Conservation (phyloP, 2,797 vertebrate genomes). For the Decapterus maruadsi region DNA sequence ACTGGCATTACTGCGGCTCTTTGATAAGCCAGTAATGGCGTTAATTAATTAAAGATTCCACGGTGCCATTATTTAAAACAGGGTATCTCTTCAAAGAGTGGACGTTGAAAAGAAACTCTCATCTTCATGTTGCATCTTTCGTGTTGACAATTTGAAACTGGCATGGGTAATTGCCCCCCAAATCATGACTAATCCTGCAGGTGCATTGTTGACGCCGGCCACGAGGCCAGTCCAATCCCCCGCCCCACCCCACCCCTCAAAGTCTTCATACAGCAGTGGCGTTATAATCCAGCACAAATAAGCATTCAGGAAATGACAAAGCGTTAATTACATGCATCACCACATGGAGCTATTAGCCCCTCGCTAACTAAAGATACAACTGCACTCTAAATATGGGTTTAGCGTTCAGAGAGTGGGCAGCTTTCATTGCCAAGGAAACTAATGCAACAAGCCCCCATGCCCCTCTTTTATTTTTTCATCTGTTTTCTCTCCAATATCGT, state of each 20-base stretch:
- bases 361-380: slow-evolving; percentile 57
- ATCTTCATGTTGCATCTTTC: slow-evolving; percentile 17
- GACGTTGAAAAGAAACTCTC: slow-evolving; percentile 1
- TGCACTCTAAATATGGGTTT: slow-evolving; percentile 69
- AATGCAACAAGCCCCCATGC: slow-evolving; percentile 47
- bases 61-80: slow-evolving; percentile 14
- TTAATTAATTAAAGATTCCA: slow-evolving; percentile 10
- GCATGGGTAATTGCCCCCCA: slow-evolving; percentile 7
- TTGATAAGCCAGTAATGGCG: background rate
- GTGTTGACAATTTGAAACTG: slow-evolving; percentile 2
- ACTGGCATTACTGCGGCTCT: background rate
- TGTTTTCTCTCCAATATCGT: slow-evolving; percentile 24
- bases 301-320: slow-evolving; percentile 62
- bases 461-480: slow-evolving; percentile 26
- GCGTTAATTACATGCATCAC: slow-evolving; percentile 71
- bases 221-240: slow-evolving; percentile 9
- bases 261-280: slow-evolving; percentile 19
- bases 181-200: slow-evolving; percentile 49
- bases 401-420: slow-evolving; percentile 33
- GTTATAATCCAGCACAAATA: slow-evolving; percentile 53
- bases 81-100: slow-evolving; percentile 7
- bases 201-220: slow-evolving; percentile 33
- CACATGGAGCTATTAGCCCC: slow-evolving; percentile 58
- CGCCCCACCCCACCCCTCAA: no score
- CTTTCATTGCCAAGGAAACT: slow-evolving; percentile 75